These are phyloP conservation scores for Argyrosomus japonicus DNA, from an alignment of 2,113 vertebrate species.

Conservation along the genomic window DNA sequence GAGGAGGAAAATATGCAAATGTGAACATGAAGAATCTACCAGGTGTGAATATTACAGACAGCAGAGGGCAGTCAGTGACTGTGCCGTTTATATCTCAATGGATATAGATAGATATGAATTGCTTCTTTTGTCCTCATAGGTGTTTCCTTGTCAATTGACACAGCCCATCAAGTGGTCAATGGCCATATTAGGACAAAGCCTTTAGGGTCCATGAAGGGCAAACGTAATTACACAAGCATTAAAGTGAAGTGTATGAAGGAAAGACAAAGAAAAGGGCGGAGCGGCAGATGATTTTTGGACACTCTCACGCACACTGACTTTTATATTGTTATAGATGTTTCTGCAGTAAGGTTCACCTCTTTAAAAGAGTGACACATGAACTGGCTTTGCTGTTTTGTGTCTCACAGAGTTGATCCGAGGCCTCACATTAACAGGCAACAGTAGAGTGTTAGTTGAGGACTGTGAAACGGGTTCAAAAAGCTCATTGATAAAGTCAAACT, in stretches of 20 bases:
- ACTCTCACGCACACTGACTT: neutral
- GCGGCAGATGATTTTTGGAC: too few relatives aligned
- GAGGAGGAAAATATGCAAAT: slow-evolving; percentile 27
- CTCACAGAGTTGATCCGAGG: neutral
- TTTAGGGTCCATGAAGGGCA: slow-evolving; percentile 14
- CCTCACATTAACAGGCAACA: neutral
- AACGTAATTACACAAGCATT: neutral
- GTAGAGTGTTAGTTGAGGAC: neutral
- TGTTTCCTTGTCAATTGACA: neutral
- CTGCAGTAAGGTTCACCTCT: too few relatives aligned
- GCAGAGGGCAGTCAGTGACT: slow-evolving; percentile 59
- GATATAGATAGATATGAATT: neutral
- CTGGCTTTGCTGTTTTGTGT: neutral
- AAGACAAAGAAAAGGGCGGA: neutral
- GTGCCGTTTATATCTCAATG: neutral
- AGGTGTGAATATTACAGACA: slow-evolving; percentile 34
- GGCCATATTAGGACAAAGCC: neutral
- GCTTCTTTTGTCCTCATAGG: neutral
- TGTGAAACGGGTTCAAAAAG: neutral
- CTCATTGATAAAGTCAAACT: slow-evolving; percentile 2
- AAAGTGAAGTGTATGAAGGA: neutral
- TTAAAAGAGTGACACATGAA: neutral
- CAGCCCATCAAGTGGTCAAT: slow-evolving; percentile 2
- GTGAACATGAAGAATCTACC: neutral
- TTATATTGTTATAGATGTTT: neutral